Evolutionary conservation across 2,113 vertebrate species (phyloP).

Genomic region (Tupaia tana): DNA sequence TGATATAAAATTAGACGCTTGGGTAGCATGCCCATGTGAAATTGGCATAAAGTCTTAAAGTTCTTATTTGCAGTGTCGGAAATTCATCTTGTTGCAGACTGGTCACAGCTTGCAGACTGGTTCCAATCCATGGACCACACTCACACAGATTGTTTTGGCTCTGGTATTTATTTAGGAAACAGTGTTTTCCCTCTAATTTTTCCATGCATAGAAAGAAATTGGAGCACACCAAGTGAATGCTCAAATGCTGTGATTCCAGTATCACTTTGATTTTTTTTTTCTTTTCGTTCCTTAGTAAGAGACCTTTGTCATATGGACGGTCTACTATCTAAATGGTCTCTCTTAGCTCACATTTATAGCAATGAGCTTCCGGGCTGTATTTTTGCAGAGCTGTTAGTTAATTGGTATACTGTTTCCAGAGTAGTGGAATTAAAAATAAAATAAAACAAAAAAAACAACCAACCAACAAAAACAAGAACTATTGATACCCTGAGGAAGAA

Average conservation of each 20-base stretch:
- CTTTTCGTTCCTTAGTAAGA: background rate
- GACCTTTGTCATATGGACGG: background rate
- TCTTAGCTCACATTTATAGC: background rate
- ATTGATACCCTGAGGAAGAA: background rate
- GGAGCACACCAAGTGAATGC: background rate
- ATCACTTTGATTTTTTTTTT: background rate
- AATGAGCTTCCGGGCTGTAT: background rate
- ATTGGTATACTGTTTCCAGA: background rate
- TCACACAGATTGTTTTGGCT: background rate
- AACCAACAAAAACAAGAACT: too few relatives aligned
- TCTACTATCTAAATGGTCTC: background rate
- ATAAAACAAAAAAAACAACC: too few relatives aligned
- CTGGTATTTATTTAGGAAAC: background rate
- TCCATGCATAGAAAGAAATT: background rate
- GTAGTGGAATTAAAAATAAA: too few relatives aligned
- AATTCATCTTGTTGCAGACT: background rate
- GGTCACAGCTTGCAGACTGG: background rate
- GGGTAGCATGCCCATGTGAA: background rate
- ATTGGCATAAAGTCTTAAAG: background rate
- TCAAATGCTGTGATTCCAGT: background rate
- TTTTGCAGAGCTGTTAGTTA: background rate
- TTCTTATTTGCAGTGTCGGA: background rate
- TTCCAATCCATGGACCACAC: fast-evolving
- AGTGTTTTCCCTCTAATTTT: background rate
- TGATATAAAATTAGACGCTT: background rate